These are phyloP conservation scores for Lottia scabra DNA, from an alignment of 2,888 invertebrate genomes.

Conservation along the genomic window DNA sequence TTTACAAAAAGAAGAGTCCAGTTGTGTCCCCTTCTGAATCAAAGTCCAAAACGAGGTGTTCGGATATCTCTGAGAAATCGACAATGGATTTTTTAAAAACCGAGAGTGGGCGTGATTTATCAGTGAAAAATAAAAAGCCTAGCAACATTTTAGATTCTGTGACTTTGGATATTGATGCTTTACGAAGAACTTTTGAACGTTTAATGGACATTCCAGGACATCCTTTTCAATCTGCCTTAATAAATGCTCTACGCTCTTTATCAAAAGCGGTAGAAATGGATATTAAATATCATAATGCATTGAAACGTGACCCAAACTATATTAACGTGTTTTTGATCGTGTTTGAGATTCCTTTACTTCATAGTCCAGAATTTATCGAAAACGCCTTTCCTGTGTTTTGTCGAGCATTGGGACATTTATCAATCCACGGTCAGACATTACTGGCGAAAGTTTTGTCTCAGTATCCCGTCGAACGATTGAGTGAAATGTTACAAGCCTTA, in stretches of 20 bases:
- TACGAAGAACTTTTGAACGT: slow-evolving; percentile 78
- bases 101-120: not conserved
- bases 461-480: slow-evolving; percentile 44
- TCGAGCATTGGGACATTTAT: slow-evolving; percentile 81
- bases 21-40: not conserved
- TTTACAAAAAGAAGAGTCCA: not conserved
- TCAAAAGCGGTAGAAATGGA: slow-evolving; percentile 81
- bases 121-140: not conserved
- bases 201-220: slow-evolving; percentile 70
- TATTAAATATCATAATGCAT: slow-evolving; percentile 73
- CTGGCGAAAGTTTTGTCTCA: slow-evolving; percentile 85
- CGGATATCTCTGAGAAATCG: not conserved
- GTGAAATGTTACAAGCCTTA: slow-evolving; percentile 69
- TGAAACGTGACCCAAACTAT: slow-evolving; percentile 70
- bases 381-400: slow-evolving; percentile 80
- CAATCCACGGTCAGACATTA: slow-evolving; percentile 82
- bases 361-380: slow-evolving; percentile 81
- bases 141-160: slow-evolving; percentile 20
- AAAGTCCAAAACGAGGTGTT: not conserved
- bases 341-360: slow-evolving; percentile 80
- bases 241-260: slow-evolving; percentile 80
- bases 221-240: slow-evolving; percentile 77
- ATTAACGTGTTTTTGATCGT: slow-evolving; percentile 79
- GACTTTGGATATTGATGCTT: slow-evolving; percentile 71
- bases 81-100: not conserved